Conservation (phyloP, 2,797 vertebrate species). For the Yasuhikotakia modesta region DNA sequence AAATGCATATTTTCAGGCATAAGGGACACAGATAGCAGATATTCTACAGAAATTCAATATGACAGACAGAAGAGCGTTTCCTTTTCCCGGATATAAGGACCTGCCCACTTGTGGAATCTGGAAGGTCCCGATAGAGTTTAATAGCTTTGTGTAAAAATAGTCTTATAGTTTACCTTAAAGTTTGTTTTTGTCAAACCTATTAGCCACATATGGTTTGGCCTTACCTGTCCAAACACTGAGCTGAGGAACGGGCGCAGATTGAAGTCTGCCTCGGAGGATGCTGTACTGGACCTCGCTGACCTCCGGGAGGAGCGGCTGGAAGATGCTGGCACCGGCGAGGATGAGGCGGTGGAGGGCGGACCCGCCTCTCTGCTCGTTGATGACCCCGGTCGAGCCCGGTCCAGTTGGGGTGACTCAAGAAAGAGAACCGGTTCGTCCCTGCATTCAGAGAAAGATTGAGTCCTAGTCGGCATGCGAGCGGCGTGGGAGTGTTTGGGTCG, state of each 20-base stretch:
- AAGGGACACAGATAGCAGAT: neutral
- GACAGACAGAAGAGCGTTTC: neutral
- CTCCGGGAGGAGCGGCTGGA: constrained; percentile 80
- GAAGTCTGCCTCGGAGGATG: constrained; percentile 81
- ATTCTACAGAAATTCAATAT: neutral
- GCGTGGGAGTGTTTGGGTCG: constrained; percentile 63
- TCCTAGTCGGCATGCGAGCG: constrained; percentile 67
- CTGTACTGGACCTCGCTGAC: constrained; percentile 77
- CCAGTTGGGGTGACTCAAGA: constrained; percentile 64
- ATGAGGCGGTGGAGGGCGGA: constrained; percentile 71
- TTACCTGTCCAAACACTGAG: constrained; percentile 97
- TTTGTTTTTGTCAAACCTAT: neutral
- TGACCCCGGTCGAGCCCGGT: constrained; percentile 65
- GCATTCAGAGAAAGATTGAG: constrained; percentile 73
- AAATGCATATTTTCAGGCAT: neutral
- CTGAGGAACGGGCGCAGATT: constrained; percentile 87
- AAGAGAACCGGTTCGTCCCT: constrained; percentile 74
- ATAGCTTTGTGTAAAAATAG: neutral
- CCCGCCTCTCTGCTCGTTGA: constrained; percentile 58
- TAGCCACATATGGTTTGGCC: constrained; percentile 37
- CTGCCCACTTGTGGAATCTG: neutral
- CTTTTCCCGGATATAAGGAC: neutral
- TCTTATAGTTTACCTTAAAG: too few relatives aligned
- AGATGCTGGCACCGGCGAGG: constrained; percentile 75
- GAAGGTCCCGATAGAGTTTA: neutral